Base-by-base conservation (phyloP, 1,140 invertebrate species). In the Daktulosphaira vitifoliae region DNA sequence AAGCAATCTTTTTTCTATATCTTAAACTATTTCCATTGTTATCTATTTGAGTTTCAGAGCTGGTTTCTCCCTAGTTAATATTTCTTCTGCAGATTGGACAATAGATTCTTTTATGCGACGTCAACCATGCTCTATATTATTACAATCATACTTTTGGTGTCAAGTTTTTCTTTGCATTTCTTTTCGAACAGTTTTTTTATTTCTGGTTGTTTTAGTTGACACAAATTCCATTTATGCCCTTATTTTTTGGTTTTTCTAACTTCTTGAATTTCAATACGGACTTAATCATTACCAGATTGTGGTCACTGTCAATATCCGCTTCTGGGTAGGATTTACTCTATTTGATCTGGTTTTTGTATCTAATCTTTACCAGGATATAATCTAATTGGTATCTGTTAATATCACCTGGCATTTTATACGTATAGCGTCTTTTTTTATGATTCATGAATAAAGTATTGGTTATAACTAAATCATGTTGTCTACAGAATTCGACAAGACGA, bases 401-500 rank as follows among this genome's bases (percentile, higher is more conserved):
- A n/a, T n/a, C n/a, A n/a, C n/a, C n/a, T n/a, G n/a, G n/a, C n/a
- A n/a, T n/a, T 37, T 69, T 74, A 71, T 72, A 75, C 4, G 74
- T 75, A 46, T 73, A 74, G 37, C 74, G 51, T 37, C 71, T 65
- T 52, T 71, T 62, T 9, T 69, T 68, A 18, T 68, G 73, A 54
- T 72, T 22, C 29, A 73, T 69, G 59, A 71, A 75, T 23, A 53
- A 70, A 6, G 71, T 73, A n/a, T n/a, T n/a, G n/a, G n/a, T n/a
- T n/a, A n/a, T n/a, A n/a, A n/a, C n/a, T n/a, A n/a, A n/a, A n/a
- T n/a, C n/a, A n/a, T n/a, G n/a, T n/a, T n/a, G n/a, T n/a, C n/a
- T n/a, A n/a, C n/a, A n/a, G n/a, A n/a, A n/a, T n/a, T n/a, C n/a
- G n/a, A n/a, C n/a, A n/a, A n/a, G n/a, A n/a, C n/a, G n/a, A n/a